These are phyloP conservation scores for Orchesellides sinensis DNA, from an alignment of 2,888 invertebrate genomes.

Conservation along the genomic window DNA sequence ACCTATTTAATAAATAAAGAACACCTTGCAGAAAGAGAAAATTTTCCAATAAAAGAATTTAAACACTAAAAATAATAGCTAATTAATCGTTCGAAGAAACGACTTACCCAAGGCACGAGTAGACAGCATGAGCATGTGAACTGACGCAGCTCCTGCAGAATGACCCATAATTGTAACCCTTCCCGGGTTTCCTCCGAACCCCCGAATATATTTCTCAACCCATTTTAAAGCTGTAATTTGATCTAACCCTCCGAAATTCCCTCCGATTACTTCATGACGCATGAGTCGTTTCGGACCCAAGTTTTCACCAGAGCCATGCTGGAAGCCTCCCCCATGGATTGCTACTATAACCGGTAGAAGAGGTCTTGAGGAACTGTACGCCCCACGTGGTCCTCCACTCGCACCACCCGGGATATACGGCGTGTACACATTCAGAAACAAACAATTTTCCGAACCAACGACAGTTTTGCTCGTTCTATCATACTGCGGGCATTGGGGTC, in stretches of 20 bases:
- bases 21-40: no score
- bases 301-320: conserved; percentile 81
- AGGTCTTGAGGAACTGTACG: conserved; percentile 16
- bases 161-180: conserved; percentile 79
- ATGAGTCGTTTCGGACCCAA: conserved; percentile 82
- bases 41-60: no score
- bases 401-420: conserved; percentile 72
- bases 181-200: conserved; percentile 75
- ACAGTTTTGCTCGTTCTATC: conserved; percentile 37
- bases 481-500: conserved; percentile 75
- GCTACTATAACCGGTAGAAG: conserved; percentile 82
- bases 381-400: background rate
- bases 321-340: conserved; percentile 85
- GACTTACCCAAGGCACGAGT: conserved; percentile 78
- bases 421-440: conserved; percentile 76
- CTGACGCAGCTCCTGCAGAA: conserved; percentile 78
- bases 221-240: conserved; percentile 63
- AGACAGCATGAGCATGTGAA: conserved; percentile 79
- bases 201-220: conserved; percentile 62
- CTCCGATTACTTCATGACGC: conserved; percentile 78
- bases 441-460: conserved; percentile 75
- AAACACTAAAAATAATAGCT: no score
- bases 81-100: no score
- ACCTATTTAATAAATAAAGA: conserved; percentile 15
- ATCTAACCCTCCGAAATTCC: conserved; percentile 62